phyloP scores from a whole-genome alignment of 2,113 vertebrate species.

The Macquaria australasica region DNA sequence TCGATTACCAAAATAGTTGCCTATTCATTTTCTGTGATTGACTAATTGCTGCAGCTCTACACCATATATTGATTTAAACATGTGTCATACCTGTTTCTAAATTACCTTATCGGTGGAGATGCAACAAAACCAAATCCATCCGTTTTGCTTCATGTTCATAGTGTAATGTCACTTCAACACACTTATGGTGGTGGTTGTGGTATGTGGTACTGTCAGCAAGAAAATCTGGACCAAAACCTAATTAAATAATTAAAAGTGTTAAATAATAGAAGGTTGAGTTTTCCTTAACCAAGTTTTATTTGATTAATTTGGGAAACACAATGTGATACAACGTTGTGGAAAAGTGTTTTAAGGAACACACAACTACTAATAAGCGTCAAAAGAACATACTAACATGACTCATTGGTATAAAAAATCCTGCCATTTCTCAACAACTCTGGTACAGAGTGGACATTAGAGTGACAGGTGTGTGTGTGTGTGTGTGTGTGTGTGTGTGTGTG shows the following conservation, averaged over 20 bases:
- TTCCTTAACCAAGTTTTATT: background rate
- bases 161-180: background rate
- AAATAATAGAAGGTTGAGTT: background rate
- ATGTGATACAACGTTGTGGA: background rate
- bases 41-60: background rate
- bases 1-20: background rate
- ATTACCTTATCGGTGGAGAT: background rate
- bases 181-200: background rate
- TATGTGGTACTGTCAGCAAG: background rate
- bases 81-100: background rate
- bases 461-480: conserved; percentile 57
- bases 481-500: conserved; percentile 33
- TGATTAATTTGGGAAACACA: background rate
- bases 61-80: background rate
- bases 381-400: conserved; percentile 36
- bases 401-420: conserved; percentile 30
- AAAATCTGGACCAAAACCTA: background rate
- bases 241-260: background rate
- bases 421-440: conserved; percentile 61
- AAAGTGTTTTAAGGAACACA: conserved; percentile 44
- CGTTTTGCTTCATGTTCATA: background rate
- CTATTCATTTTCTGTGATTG: background rate
- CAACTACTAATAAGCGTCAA: background rate
- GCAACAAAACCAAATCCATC: background rate
- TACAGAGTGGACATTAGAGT: conserved; percentile 41